Evolutionary conservation across 2,797 vertebrate species (phyloP).

Genomic region (Channallabes apus): DNA sequence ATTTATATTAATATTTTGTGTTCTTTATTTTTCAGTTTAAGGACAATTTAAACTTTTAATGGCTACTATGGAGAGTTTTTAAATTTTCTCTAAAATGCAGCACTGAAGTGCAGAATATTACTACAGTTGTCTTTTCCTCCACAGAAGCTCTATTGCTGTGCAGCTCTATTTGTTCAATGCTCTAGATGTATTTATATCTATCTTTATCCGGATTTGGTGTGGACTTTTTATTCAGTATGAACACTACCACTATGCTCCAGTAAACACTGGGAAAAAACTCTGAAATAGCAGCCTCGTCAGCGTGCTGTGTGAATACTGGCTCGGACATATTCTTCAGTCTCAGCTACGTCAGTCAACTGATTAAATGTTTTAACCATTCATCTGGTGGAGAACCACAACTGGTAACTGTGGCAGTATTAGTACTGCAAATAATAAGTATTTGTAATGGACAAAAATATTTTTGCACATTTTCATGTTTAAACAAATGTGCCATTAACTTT

Average conservation of each 20-base stretch:
- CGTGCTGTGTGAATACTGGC: too few relatives aligned
- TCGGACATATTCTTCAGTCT: neutral
- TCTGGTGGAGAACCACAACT: too few relatives aligned
- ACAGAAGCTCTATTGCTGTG: neutral
- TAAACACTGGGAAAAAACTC: neutral
- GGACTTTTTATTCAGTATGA: neutral
- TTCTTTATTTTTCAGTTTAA: neutral
- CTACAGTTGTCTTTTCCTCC: neutral
- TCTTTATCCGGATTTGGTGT: neutral
- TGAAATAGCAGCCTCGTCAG: neutral
- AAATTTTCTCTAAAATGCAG: neutral
- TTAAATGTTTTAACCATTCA: neutral
- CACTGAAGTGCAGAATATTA: neutral
- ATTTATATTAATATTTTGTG: neutral
- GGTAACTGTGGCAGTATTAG: too few relatives aligned
- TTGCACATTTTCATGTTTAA: too few relatives aligned
- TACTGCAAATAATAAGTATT: too few relatives aligned
- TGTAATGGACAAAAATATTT: too few relatives aligned
- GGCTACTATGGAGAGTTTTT: neutral
- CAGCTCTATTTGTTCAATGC: neutral
- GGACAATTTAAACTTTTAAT: neutral
- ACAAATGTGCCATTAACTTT: too few relatives aligned
- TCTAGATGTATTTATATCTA: neutral
- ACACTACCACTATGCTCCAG: neutral
- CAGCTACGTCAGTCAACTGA: neutral